phyloP scores from a whole-genome alignment of 2,113 vertebrate species.

The Acrocephalus kingi region DNA sequence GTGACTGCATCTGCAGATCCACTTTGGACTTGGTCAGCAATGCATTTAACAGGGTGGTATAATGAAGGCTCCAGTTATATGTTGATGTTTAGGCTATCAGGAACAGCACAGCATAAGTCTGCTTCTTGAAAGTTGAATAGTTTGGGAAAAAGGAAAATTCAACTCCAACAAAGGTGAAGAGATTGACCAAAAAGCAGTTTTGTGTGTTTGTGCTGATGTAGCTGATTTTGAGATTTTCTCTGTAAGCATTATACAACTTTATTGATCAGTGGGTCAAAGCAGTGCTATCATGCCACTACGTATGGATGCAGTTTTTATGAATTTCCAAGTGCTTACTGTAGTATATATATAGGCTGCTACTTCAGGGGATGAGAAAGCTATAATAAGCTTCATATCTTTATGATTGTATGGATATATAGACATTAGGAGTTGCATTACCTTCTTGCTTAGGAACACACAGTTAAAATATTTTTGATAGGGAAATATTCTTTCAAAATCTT shows the following conservation, averaged over 20 bases:
- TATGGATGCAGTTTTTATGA: neutral
- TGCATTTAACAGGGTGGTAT: neutral
- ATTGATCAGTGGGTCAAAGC: neutral
- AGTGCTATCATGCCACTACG: fast-evolving
- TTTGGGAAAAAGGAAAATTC: neutral
- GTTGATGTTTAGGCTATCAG: neutral
- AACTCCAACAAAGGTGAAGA: neutral
- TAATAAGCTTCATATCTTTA: neutral
- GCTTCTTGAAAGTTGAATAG: neutral
- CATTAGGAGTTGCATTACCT: neutral
- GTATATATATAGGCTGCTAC: neutral
- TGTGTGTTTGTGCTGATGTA: neutral
- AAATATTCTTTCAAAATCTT: neutral
- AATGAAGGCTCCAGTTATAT: neutral
- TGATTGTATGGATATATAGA: neutral
- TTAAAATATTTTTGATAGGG: neutral
- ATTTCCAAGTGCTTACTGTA: neutral
- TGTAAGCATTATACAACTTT: neutral
- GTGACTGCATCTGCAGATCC: neutral
- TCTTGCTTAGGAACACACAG: neutral
- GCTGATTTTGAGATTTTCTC: neutral
- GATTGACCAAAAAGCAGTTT: neutral
- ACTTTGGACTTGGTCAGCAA: neutral
- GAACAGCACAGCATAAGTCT: neutral
- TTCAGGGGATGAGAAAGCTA: neutral